phyloP scores from a whole-genome alignment of 2,888 invertebrate genomes.

The Cantharis lateralis region DNA sequence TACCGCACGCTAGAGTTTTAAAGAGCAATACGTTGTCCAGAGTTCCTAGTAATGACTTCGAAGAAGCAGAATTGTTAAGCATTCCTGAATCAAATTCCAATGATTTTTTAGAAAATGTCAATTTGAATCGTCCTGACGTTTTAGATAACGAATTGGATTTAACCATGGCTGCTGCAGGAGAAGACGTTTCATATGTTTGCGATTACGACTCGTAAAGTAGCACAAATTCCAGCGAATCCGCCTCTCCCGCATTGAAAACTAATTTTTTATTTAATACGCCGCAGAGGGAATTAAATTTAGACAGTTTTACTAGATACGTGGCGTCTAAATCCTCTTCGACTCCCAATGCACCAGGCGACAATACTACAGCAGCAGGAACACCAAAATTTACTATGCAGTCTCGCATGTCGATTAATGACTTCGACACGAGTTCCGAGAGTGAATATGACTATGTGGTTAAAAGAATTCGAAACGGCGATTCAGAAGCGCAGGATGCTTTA shows the following conservation, averaged over 20 bases:
- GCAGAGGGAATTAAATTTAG: slow-evolving; percentile 34
- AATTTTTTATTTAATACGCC: background rate
- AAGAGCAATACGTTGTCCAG: background rate
- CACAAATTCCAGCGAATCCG: background rate
- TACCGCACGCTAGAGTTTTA: background rate
- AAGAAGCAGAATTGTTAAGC: slow-evolving; percentile 33
- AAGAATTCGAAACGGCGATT: background rate
- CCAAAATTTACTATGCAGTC: background rate
- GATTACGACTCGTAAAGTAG: background rate
- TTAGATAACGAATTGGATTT: background rate
- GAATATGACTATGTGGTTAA: slow-evolving; percentile 33
- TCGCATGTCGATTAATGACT: background rate
- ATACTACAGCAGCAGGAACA: background rate
- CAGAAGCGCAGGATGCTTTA: background rate
- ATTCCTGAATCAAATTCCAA: slow-evolving; percentile 39
- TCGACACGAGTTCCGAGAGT: slow-evolving; percentile 48
- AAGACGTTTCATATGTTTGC: background rate
- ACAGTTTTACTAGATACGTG: slow-evolving; percentile 47
- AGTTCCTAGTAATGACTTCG: slow-evolving; percentile 36
- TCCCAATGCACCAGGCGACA: background rate
- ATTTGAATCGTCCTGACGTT: background rate
- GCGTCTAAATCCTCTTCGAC: background rate
- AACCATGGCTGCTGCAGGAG: background rate
- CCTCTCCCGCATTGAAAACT: background rate
- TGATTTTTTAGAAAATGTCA: slow-evolving; percentile 41